Evolutionary conservation across 2,797 vertebrate species (phyloP), one percentile per base, ranked within the genome.

Genomic region (Pipistrellus pygmaeus): DNA sequence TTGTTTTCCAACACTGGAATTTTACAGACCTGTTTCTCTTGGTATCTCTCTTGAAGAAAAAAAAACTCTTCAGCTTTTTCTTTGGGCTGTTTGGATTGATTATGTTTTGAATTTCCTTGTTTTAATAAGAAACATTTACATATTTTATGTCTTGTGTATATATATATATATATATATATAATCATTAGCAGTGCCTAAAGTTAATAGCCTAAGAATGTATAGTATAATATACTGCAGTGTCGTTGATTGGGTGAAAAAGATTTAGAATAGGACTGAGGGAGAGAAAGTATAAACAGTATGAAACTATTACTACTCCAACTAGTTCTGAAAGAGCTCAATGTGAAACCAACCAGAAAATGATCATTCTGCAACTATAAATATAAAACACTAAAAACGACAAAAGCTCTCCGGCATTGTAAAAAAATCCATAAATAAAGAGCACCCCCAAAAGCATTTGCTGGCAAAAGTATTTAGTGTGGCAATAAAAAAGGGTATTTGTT

Each of bases 341-440:
- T 98, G 98, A 98, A 98, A 97, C 96, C 98, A 98, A 98, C 96
- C 98, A 98, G 98, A 98, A 98, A 98, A 98, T 96, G 95, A 98
- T 98, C 96, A 97, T 97, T 96, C 97, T 92, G 92, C 95, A 90
- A 93, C 97, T 91, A 97, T 98, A 98, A 98, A 98, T 98, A 98
- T 93, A 96, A 88, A 97, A 96, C 95, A 97, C 96, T 98, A 98
- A 98, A 98, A 97, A 44, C 87, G 97, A 98, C 98, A 97, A 93
- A 97, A 97, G 95, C 94, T 97, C 93, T 97, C 91, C 9, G n/a
- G 93, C 97, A 97, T 95, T 93, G 95, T 93, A 83, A 75, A 96
- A 55, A 97, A 97, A 96, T 93, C 93, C 92, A 98, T 97, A 98
- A 98, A 98, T 98, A 96, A 98, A 97, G 91, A 92, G 60, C 9